Percentiles rank a stretch among this genome's conserved stretches.
Conservation (phyloP, 2,113 vertebrate species). For the Mustela nigripes region DNA sequence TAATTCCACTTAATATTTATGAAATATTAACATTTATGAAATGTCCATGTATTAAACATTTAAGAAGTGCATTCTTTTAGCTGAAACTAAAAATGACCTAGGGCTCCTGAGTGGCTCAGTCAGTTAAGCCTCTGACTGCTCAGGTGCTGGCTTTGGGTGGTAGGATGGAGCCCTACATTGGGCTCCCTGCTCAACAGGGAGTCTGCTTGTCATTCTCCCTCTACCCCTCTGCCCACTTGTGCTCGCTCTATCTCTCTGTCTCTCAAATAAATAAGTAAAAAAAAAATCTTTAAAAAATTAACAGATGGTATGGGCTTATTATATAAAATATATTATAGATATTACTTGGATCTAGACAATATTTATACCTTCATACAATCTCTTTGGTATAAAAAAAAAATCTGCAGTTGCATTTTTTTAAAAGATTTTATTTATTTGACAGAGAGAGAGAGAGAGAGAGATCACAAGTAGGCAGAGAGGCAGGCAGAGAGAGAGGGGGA, state of each 20-base stretch:
- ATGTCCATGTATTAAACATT: slow-evolving; percentile 40
- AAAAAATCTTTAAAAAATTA: neutral
- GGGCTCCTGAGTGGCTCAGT: neutral
- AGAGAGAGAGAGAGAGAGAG: too few species aligned
- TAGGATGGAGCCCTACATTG: neutral
- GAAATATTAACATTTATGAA: neutral
- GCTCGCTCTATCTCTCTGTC: neutral
- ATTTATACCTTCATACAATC: slow-evolving; percentile 39
- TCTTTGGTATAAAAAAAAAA: slow-evolving; percentile 3
- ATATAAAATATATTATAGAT: neutral
- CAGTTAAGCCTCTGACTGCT: neutral
- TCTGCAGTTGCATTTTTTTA: neutral
- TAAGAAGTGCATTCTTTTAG: neutral
- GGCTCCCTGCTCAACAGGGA: neutral
- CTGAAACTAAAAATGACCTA: slow-evolving; percentile 7
- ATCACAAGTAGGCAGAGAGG: too few species aligned
- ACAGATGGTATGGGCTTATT: neutral
- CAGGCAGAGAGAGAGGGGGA: too few species aligned
- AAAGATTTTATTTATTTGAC: too few species aligned
- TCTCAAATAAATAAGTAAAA: neutral
- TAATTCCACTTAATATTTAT: slow-evolving; percentile 41
- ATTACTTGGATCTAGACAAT: neutral
- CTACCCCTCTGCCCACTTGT: neutral
- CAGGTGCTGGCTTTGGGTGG: neutral
- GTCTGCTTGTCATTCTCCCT: neutral